These are phyloP conservation scores for Pelecanoides urinatrix DNA, from an alignment of 2,113 vertebrate genomes.

Conservation along the genomic window DNA sequence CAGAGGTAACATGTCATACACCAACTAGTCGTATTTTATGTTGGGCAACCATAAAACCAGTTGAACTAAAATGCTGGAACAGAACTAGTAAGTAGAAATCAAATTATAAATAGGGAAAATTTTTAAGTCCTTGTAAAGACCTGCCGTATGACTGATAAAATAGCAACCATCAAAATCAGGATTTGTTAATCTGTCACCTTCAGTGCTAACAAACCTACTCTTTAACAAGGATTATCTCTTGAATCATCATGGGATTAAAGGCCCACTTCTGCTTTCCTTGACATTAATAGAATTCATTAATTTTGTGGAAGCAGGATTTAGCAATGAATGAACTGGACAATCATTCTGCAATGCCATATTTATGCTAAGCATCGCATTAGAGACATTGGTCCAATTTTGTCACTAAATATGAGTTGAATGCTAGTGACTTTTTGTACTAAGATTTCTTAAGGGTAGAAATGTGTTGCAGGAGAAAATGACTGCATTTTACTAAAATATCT, in stretches of 20 bases:
- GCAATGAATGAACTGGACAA: not conserved
- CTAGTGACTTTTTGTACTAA: not conserved
- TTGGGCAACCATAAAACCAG: slow-evolving; percentile 15
- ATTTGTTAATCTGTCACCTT: not conserved
- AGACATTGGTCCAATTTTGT: not conserved
- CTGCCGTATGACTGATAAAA: not conserved
- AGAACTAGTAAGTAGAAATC: not conserved
- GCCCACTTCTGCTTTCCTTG: not conserved
- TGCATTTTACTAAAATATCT: not conserved
- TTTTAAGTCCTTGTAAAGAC: not conserved
- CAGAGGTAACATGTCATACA: slow-evolving; percentile 51
- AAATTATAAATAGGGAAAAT: not conserved
- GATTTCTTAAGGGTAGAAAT: not conserved
- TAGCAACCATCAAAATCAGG: not conserved
- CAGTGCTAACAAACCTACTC: not conserved
- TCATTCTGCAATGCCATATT: not conserved
- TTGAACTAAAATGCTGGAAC: slow-evolving; percentile 16
- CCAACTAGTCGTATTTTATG: slow-evolving; percentile 14
- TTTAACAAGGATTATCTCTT: not conserved
- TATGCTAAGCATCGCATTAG: not conserved
- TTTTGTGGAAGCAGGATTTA: not conserved
- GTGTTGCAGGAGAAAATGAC: not conserved
- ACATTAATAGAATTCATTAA: not conserved
- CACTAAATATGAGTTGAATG: not conserved
- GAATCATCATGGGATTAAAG: not conserved